Percentiles rank a stretch among this genome's conserved stretches.
Evolutionary conservation across 1,140 invertebrate genomes (phyloP).

Genomic region (Chrysoperla carnea): DNA sequence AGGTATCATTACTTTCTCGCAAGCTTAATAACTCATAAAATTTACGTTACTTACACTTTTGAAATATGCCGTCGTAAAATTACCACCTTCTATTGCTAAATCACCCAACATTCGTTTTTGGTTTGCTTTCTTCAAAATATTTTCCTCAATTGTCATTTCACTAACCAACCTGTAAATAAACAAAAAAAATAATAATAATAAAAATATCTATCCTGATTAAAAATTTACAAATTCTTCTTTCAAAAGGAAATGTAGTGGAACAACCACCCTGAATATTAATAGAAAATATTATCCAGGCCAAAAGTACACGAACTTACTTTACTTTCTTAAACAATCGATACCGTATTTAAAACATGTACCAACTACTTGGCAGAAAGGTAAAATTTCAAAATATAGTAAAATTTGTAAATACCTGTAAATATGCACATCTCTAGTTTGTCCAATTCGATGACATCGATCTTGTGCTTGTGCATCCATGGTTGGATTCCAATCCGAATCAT

Average conservation of each 20-base stretch:
- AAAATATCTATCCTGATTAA: not conserved
- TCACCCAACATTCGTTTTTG: conserved; percentile 93
- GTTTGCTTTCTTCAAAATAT: conserved; percentile 97
- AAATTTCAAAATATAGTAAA: not conserved
- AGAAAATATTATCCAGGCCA: not conserved
- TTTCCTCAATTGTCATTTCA: conserved; percentile 96
- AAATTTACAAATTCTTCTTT: not conserved
- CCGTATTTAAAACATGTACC: not conserved
- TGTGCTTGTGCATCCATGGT: conserved; percentile 99
- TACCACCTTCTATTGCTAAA: conserved; percentile 95
- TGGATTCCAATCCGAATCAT: conserved; percentile 99
- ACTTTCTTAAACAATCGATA: not conserved
- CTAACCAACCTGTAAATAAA: conserved; percentile 58
- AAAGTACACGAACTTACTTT: not conserved
- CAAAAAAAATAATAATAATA: not conserved
- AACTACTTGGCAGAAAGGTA: too few relatives aligned
- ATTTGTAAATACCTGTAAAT: conserved; percentile 62
- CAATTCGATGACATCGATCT: conserved; percentile 96
- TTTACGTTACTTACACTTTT: conserved; percentile 55
- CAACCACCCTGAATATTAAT: not conserved
- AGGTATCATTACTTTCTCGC: too few relatives aligned
- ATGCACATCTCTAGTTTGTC: conserved; percentile 97
- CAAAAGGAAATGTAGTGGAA: not conserved
- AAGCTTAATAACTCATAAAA: too few relatives aligned
- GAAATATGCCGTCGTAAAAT: conserved; percentile 96